Evolutionary conservation across 2,888 invertebrate species (phyloP), one percentile per base, ranked within the genome.

Genomic region (Pachymerium ferrugineum): DNA sequence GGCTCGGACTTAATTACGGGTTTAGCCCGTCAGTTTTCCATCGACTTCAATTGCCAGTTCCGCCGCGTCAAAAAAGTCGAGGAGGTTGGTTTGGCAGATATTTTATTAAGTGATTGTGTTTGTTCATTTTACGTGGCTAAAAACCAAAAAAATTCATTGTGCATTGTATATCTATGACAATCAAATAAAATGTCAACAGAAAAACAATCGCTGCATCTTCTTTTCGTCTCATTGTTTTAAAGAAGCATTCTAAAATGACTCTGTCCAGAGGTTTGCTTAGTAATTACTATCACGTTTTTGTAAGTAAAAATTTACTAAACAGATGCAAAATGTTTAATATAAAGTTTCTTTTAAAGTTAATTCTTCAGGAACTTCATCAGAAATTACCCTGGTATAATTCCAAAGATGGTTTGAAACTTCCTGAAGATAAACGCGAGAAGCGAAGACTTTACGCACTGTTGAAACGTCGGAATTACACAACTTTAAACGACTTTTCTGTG

Each of bases 231-330:
- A n/a, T n/a, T n/a, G n/a, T n/a, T n/a, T n/a, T n/a, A n/a, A 22
- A n/a, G 0, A 16, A 12, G 3, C 16, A 47, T 47, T 47, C 22
- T 22, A 16, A 22, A 47, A 62, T 62, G 62, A 28, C 28, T 62
- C 62, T 10, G n/a, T 25, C 12, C 12, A 62, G 62, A 3, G 1
- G 62, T 28, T 25, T 62, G n/a, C 5, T 62, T 3, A 25, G 62
- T 62, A 62, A 62, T 25, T 62, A 62, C 28, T 62, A 62, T 28
- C 62, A 62, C 62, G 28, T 62, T 62, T 62, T 62, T 28, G 62
- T 62, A 14, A 62, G 62, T 62, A 62, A 14, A 12, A 54, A n/a
- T 47, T 47, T 19, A 22, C 14, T 22, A 54, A 54, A 47, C n/a
- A 47, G 19, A 47, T 1, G 12, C 16, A 12, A 4, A 14, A 47